Evolutionary conservation across 2,888 invertebrate genomes (phyloP).

Genomic region (Apoda limacodes): DNA sequence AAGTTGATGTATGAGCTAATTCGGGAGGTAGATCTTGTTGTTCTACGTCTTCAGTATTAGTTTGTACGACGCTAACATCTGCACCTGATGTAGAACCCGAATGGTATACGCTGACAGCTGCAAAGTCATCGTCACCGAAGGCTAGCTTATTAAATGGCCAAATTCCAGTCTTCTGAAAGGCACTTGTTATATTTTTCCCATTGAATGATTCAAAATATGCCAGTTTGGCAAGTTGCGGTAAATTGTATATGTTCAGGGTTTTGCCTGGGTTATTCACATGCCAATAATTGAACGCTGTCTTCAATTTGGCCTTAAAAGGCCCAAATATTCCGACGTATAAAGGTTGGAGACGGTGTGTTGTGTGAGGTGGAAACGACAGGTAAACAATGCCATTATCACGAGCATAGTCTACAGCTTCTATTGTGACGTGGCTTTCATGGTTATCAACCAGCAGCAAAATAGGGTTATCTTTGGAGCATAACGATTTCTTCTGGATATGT

Average conservation of each 20-base stretch:
- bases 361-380: constrained; percentile 25
- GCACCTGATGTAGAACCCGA: no score
- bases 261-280: constrained; percentile 27
- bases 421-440: constrained; percentile 12
- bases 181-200: constrained; percentile 28
- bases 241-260: constrained; percentile 29
- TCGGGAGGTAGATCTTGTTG: no score
- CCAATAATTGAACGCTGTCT: constrained; percentile 30
- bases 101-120: no score
- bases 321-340: constrained; percentile 27
- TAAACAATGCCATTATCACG: constrained; percentile 17
- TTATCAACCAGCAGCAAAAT: constrained; percentile 17
- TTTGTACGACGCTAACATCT: no score
- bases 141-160: constrained; percentile 18
- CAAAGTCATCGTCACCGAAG: no score
- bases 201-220: constrained; percentile 28
- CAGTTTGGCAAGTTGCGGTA: constrained; percentile 23
- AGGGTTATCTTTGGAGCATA: constrained; percentile 16
- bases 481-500: constrained; percentile 9
- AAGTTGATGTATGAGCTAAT: no score
- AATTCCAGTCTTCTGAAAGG: constrained; percentile 25
- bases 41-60: no score
- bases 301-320: constrained; percentile 24
- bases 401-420: constrained; percentile 14
- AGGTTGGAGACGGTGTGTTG: constrained; percentile 33